Percentiles rank a stretch among this genome's conserved stretches.
These are phyloP conservation scores for Malthinus seriepunctatus DNA, from an alignment of 2,888 invertebrate species.

Conservation along the genomic window DNA sequence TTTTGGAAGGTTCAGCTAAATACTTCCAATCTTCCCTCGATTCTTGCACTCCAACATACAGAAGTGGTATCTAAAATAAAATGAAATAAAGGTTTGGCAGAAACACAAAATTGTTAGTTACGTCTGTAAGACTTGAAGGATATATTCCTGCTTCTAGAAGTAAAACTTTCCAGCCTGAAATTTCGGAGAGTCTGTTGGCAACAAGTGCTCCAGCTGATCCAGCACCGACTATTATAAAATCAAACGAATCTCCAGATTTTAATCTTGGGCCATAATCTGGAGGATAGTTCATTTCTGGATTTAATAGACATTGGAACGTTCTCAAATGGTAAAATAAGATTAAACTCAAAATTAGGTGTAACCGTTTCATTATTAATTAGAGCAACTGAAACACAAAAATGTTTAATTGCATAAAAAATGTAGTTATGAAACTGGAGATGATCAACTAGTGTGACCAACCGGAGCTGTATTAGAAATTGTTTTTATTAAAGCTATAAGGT, in stretches of 20 bases:
- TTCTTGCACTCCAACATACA: conserved; percentile 37
- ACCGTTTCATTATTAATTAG: no score
- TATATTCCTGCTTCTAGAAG: conserved; percentile 50
- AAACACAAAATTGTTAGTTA: neutral
- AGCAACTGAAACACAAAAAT: no score
- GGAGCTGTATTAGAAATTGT: no score
- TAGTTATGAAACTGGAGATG: no score
- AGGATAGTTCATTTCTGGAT: conserved; percentile 36
- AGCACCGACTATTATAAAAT: conserved; percentile 57
- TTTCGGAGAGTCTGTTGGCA: conserved; percentile 55
- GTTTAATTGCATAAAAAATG: no score
- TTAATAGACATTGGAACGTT: conserved; percentile 63
- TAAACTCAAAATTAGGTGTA: neutral
- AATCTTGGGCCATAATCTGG: conserved; percentile 35
- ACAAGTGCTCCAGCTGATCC: conserved; percentile 58
- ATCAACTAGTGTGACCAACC: no score
- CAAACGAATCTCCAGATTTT: conserved; percentile 59
- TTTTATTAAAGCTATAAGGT: no score
- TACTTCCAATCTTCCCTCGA: conserved; percentile 46
- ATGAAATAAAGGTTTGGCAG: neutral
- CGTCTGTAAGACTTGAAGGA: conserved; percentile 63
- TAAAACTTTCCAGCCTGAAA: conserved; percentile 47
- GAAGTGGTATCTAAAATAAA: conserved; percentile 43
- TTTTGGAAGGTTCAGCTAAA: conserved; percentile 37
- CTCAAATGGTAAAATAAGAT: conserved; percentile 51